These are phyloP conservation scores for Aspidapion aeneum DNA, from an alignment of 2,888 invertebrate species.

Conservation along the genomic window DNA sequence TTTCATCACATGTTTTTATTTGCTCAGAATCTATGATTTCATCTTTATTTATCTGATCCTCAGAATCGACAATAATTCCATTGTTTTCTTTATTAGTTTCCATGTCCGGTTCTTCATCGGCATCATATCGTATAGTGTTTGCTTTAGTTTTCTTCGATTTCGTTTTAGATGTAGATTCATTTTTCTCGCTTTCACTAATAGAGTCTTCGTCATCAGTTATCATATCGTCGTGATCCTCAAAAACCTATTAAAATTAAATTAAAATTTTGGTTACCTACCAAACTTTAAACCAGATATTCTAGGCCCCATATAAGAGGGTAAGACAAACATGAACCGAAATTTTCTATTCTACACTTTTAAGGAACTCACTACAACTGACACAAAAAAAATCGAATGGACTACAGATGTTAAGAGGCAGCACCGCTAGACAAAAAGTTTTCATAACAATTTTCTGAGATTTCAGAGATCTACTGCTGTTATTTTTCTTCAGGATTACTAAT, in stretches of 20 bases:
- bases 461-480: no score
- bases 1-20: neutral
- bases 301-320: no score
- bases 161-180: slow-evolving; percentile 34
- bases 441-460: no score
- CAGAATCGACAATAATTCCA: neutral
- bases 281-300: no score
- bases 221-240: slow-evolving; percentile 46
- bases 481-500: no score
- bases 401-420: neutral
- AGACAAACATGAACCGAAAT: no score
- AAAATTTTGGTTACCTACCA: no score
- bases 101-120: slow-evolving; percentile 33
- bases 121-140: slow-evolving; percentile 45
- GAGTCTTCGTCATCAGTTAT: slow-evolving; percentile 45
- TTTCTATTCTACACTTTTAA: no score
- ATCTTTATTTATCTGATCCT: no score
- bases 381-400: no score
- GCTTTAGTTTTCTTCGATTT: slow-evolving; percentile 36
- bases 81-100: neutral
- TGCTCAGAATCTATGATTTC: no score
- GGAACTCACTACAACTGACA: no score
- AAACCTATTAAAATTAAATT: slow-evolving; percentile 3
- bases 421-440: neutral
- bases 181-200: slow-evolving; percentile 41